Conservation (phyloP, 2,113 vertebrate genomes). For the Pseudopodoces humilis region DNA sequence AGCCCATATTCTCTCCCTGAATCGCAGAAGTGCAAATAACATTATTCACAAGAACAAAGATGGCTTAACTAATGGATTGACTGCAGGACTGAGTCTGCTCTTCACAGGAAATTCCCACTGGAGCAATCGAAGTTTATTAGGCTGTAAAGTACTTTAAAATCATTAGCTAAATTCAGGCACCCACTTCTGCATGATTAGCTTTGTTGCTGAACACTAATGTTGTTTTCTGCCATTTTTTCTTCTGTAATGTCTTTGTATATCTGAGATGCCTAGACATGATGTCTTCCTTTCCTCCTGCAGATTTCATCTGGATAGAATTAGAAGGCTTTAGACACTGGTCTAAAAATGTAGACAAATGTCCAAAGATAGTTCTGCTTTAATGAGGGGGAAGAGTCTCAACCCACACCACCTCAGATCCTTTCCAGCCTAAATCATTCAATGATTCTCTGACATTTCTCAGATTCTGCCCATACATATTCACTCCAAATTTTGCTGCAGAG, state of each 20-base stretch:
- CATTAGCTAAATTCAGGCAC: slow-evolving; percentile 5
- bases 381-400: neutral
- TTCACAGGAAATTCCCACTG: neutral
- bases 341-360: neutral
- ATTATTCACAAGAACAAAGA: neutral
- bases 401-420: neutral
- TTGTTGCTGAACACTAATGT: neutral
- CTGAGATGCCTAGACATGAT: neutral
- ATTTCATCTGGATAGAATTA: neutral
- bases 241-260: neutral
- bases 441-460: neutral
- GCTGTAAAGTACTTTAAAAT: slow-evolving; percentile 30
- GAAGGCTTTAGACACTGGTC: neutral
- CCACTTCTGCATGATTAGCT: neutral
- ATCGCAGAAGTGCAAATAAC: slow-evolving; percentile 8
- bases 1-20: neutral
- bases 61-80: neutral
- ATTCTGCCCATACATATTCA: neutral
- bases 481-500: neutral
- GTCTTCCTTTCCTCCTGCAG: neutral
- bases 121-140: neutral
- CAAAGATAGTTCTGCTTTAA: neutral
- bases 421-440: neutral
- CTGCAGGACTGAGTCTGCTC: neutral
- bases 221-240: slow-evolving; percentile 10